Conservation (phyloP, 92 coral and sea anemone species). For the Diadumene lineata region DNA sequence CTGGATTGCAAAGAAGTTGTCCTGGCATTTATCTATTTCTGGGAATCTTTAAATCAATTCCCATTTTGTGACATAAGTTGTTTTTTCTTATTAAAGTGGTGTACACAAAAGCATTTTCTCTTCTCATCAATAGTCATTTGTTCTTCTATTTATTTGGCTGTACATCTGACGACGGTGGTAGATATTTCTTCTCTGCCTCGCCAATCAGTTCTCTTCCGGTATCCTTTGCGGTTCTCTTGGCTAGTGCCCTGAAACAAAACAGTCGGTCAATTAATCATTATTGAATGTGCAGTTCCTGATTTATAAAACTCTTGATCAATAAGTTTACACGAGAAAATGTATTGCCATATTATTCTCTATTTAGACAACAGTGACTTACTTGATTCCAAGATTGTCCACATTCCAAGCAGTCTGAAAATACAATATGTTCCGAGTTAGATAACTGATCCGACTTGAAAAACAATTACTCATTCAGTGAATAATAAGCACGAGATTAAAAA, state of each 20-base stretch:
- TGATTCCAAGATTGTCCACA: constrained; percentile 90
- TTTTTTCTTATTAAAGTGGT: too few species aligned
- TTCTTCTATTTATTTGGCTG: not conserved
- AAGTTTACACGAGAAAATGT: too few species aligned
- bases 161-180: constrained; percentile 18
- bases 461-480: not conserved
- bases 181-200: constrained; percentile 76
- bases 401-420: constrained; percentile 78
- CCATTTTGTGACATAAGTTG: too few species aligned
- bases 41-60: too few species aligned
- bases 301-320: too few species aligned
- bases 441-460: not conserved
- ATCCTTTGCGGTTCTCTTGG: constrained; percentile 90
- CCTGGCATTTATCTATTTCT: too few species aligned
- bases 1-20: too few species aligned
- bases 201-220: constrained; percentile 79
- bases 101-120: too few species aligned
- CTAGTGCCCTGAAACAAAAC: constrained; percentile 74
- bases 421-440: not conserved
- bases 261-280: too few species aligned
- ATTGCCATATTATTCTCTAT: too few species aligned
- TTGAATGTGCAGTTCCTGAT: too few species aligned
- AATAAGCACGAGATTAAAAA: not conserved
- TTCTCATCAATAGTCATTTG: too few species aligned
- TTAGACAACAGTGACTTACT: constrained; percentile 55